Evolutionary conservation across 2,113 vertebrate species (phyloP).

Genomic region (Corythoichthys intestinalis): DNA sequence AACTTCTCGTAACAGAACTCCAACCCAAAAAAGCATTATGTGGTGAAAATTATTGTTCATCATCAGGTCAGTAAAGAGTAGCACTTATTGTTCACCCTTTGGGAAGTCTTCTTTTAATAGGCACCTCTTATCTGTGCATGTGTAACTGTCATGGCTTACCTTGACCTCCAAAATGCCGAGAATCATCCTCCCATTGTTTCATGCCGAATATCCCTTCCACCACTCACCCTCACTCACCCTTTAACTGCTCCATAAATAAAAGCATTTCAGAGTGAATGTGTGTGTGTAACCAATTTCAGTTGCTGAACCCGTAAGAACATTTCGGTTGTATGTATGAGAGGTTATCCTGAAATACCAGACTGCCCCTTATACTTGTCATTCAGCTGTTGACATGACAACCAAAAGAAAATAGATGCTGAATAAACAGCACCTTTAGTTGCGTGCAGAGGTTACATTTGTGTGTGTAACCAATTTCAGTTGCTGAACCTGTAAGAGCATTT

Average conservation of each 20-base stretch:
- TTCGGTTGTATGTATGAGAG: not conserved
- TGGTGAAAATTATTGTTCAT: slow-evolving; percentile 5
- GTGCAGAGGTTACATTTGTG: too few relatives aligned
- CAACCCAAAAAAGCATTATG: slow-evolving; percentile 49
- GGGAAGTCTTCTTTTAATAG: slow-evolving; percentile 32
- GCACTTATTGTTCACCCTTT: slow-evolving; percentile 7
- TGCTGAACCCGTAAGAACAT: slow-evolving; percentile 3
- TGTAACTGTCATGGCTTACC: slow-evolving; percentile 50
- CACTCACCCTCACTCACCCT: not conserved
- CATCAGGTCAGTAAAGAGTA: not conserved
- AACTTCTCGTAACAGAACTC: slow-evolving; percentile 35
- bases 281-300: too few relatives aligned
- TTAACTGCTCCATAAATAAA: not conserved
- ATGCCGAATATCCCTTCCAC: slow-evolving; percentile 1
- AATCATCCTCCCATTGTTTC: slow-evolving; percentile 72
- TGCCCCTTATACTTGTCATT: not conserved
- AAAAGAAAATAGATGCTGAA: too few relatives aligned
- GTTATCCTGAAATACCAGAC: not conserved
- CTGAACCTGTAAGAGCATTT: slow-evolving; percentile 5
- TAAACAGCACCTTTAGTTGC: too few relatives aligned
- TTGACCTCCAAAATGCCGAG: slow-evolving; percentile 52
- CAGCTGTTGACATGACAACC: not conserved
- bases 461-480: too few relatives aligned
- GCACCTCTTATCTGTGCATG: slow-evolving; percentile 39
- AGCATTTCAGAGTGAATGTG: too few relatives aligned